Percentiles rank a stretch among this genome's conserved stretches.
These are phyloP conservation scores for Meloidogyne exigua DNA, from an alignment of 1,140 invertebrate species.

Conservation along the genomic window DNA sequence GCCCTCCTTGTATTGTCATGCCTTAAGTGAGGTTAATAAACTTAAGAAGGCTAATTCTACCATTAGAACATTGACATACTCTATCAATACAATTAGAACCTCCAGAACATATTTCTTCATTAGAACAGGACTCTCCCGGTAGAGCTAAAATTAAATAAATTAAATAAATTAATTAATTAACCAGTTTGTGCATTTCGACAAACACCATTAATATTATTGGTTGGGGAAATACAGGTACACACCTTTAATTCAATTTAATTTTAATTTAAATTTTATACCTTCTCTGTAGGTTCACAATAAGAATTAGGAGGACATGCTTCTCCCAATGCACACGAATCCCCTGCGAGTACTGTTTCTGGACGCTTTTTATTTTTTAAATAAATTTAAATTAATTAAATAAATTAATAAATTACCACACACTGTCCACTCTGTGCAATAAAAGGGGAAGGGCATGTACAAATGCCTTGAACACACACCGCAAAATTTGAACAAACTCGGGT, in stretches of 20 bases:
- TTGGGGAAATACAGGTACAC: slow-evolving; percentile 46
- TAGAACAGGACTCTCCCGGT: slow-evolving; percentile 40
- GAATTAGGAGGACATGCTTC: slow-evolving; percentile 47
- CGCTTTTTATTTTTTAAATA: slow-evolving; percentile 29
- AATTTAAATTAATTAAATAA: not conserved
- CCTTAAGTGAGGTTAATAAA: slow-evolving; percentile 5
- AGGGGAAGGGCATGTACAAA: slow-evolving; percentile 48
- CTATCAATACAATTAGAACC: slow-evolving; percentile 35
- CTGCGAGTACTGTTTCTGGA: slow-evolving; percentile 17
- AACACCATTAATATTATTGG: slow-evolving; percentile 46
- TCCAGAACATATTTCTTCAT: slow-evolving; percentile 39
- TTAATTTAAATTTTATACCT: not conserved
- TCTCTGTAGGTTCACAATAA: slow-evolving; percentile 35
- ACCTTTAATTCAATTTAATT: not conserved
- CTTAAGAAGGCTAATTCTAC: not conserved
- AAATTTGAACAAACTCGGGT: slow-evolving; percentile 43
- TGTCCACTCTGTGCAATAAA: slow-evolving; percentile 48
- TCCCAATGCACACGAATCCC: slow-evolving; percentile 30
- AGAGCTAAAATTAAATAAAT: slow-evolving; percentile 16
- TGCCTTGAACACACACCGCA: slow-evolving; percentile 43
- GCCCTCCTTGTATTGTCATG: slow-evolving; percentile 17
- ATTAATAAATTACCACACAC: slow-evolving; percentile 23
- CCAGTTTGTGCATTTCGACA: slow-evolving; percentile 43
- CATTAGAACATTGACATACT: slow-evolving; percentile 39
- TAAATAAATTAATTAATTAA: slow-evolving; percentile 20